Conservation (phyloP, 2,888 invertebrate genomes). For the Plusia festucae region DNA sequence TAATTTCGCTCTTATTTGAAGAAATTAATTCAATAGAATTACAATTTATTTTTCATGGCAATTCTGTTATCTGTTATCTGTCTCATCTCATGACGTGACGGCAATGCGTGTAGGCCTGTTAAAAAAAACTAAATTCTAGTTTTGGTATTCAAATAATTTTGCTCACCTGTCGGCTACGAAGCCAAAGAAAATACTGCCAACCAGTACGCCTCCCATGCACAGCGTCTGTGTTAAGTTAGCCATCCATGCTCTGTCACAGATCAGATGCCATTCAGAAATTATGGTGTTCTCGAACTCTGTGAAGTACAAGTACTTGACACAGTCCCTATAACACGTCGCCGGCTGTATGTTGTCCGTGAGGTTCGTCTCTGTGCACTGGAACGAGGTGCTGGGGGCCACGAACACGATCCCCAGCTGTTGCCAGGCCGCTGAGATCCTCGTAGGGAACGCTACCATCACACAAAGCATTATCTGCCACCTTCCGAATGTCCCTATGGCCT, state of each 20-base stretch:
- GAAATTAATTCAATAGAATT: no score
- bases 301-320: slow-evolving; percentile 87
- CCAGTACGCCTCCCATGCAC: slow-evolving; percentile 92
- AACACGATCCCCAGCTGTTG: slow-evolving; percentile 92
- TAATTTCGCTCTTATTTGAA: no score
- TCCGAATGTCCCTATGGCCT: slow-evolving; percentile 83
- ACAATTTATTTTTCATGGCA: no score
- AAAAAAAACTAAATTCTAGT: no score
- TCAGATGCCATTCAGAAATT: slow-evolving; percentile 92
- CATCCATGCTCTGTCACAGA: slow-evolving; percentile 90
- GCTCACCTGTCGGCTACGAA: slow-evolving; percentile 91
- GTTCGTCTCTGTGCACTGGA: slow-evolving; percentile 77
- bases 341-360: slow-evolving; percentile 69
- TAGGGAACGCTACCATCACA: slow-evolving; percentile 88
- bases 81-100: no score
- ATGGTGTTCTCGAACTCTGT: slow-evolving; percentile 91
- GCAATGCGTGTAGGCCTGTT: no score
- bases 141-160: not conserved
- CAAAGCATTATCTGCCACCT: slow-evolving; percentile 91
- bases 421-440: slow-evolving; percentile 92
- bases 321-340: slow-evolving; percentile 84
- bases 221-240: slow-evolving; percentile 91
- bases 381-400: slow-evolving; percentile 90
- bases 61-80: no score
- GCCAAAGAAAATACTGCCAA: slow-evolving; percentile 92